These are phyloP conservation scores for Yasuhikotakia modesta DNA, from an alignment of 2,797 vertebrate species.

Conservation along the genomic window DNA sequence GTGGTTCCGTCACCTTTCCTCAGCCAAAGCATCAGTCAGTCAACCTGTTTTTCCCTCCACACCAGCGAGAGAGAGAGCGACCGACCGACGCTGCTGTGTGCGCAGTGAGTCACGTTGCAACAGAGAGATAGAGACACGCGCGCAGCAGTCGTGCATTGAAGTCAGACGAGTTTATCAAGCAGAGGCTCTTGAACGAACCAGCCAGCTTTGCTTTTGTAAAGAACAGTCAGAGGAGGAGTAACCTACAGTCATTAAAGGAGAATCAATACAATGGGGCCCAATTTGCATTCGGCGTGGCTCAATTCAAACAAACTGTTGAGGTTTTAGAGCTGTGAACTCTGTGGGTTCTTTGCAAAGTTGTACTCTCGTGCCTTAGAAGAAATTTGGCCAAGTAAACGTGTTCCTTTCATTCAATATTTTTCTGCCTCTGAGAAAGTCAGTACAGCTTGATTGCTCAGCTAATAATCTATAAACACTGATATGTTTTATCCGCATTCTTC, in stretches of 20 bases:
- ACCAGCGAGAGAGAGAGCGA: slow-evolving; percentile 46
- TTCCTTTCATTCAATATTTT: slow-evolving; percentile 28
- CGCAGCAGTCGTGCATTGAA: slow-evolving; percentile 48
- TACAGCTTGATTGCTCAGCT: slow-evolving; percentile 11
- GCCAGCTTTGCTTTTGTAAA: slow-evolving; percentile 51
- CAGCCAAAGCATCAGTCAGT: slow-evolving; percentile 56
- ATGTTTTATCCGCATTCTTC: neutral
- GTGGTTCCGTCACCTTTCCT: slow-evolving; percentile 53
- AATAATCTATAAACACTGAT: slow-evolving; percentile 21
- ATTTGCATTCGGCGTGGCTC: slow-evolving; percentile 46
- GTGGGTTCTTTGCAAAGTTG: slow-evolving; percentile 6
- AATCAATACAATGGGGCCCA: slow-evolving; percentile 56
- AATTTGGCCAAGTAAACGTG: slow-evolving; percentile 28
- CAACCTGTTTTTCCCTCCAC: slow-evolving; percentile 53
- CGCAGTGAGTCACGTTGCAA: slow-evolving; percentile 53
- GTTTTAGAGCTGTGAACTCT: slow-evolving; percentile 18
- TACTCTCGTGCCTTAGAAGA: slow-evolving; percentile 9
- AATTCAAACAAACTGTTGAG: slow-evolving; percentile 36
- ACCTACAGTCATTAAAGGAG: slow-evolving; percentile 56
- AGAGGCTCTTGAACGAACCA: slow-evolving; percentile 54
- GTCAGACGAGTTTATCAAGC: slow-evolving; percentile 61
- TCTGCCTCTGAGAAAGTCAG: neutral
- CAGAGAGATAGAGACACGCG: slow-evolving; percentile 30
- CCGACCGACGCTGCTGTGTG: slow-evolving; percentile 45
- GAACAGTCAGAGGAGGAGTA: slow-evolving; percentile 48